Evolutionary conservation across 1,140 invertebrate genomes (phyloP), one percentile per base, ranked within the genome.

Genomic region (Drosophila kepulauana): DNA sequence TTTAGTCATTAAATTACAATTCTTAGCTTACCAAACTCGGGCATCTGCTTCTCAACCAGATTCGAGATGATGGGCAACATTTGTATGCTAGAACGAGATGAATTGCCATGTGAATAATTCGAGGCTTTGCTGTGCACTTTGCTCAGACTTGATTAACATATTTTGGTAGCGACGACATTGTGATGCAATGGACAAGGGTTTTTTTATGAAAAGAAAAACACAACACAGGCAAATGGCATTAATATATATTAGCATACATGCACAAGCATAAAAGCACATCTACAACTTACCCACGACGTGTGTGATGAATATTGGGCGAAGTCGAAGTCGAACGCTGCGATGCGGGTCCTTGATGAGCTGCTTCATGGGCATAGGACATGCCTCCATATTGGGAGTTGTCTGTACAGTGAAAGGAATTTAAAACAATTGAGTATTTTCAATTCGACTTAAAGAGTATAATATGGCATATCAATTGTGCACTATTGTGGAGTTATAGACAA

Each of bases 41-140:
- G 81, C 49, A 89, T 79, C 57, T 93, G 92, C 35, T 93, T 93
- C 54, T 93, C 92, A 33, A 93, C 92, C 13, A 93, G 76, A 35
- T 88, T 88, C 1, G 92, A 92, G 25, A 93, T 93, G 67, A 93
- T 93, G 57, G 92, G 92, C 77, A 93, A 66, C 92, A 93, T 92
- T 82, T 92, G 92, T 59, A 93, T 92, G 76, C 92, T 93, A 63
- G 92, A 92, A 85, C 91, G 90, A 81, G 92, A 92, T 57, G 92
- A 92, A 87, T 92, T 92, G 61, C 91, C 91, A 81, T 92, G 91
- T 91, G 91, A 92, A 89, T 78, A 91, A 77, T 89, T 89, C 71
- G 91, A 92, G 30, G 78, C 73, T 78, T 91, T 92, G 81, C 87
- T 91, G 69, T 86, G 76, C 59, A 75, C 69, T 82, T 92, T 92